Base-by-base conservation (phyloP, 2,888 invertebrate genomes). In the Tachina lurida region DNA sequence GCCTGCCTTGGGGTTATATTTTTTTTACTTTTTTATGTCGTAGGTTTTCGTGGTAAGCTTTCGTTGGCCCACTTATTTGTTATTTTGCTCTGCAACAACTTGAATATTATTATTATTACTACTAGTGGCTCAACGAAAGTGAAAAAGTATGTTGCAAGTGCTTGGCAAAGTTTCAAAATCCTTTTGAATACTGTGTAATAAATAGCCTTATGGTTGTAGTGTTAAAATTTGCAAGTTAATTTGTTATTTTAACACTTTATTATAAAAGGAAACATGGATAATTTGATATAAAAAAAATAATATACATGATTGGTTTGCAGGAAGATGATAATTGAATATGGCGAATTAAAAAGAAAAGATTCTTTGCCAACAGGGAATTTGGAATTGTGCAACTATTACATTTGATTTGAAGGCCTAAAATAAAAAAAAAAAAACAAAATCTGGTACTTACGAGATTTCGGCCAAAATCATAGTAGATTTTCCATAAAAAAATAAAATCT, bases 141-240 rank as follows among this genome's bases (percentile, higher is more conserved):
- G 52, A 10, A 62, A 73, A 73, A 71, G 75, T 45, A 71, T 79
- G 52, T 56, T 71, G 63, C 68, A 19, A 73, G 73, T 83, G 86
- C 63, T 86, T 86, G 83, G 86, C 86, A 86, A 86, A 86, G 83
- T 86, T 86, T 86, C 86, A 86, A 86, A 74, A 75, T 75, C 62
- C 60, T 75, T 71, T 81, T 54, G 58, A 81, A 77, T 77, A 63
- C 68, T 74, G 1, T 41, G 60, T 56, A 31, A 63, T 45, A 31
- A 31, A 63, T 45, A 31, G 63, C 62, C 43, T 52, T 83, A 71
- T 76, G 77, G 76, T 78, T 85, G 84, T 87, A 88, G 88, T 89
- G 88, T 87, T 86, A 86, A 87, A 87, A 67, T 83, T 83, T 70
- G 84, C 68, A 56, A 84, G 84, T 84, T 87, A 84, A 88, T 87